phyloP scores from a whole-genome alignment of 2,888 invertebrate genomes.

The Saturnia pavonia region DNA sequence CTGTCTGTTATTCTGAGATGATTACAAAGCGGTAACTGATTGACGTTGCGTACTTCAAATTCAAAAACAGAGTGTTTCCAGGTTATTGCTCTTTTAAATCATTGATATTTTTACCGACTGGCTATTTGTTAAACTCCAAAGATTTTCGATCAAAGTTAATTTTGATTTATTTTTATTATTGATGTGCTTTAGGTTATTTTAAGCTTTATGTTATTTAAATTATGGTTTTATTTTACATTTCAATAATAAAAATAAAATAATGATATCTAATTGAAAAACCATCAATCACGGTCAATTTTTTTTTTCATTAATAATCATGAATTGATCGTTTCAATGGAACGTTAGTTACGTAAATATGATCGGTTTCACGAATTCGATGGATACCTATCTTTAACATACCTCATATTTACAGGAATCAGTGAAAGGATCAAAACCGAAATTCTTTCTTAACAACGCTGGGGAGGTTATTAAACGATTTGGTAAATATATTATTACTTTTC shows the following conservation, averaged over 20 bases:
- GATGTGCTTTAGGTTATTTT: too few relatives aligned
- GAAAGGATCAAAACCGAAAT: conserved; percentile 74
- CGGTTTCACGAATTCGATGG: background rate
- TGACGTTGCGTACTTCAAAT: background rate
- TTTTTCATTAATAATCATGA: background rate
- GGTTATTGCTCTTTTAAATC: too few relatives aligned
- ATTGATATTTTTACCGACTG: background rate
- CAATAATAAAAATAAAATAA: too few relatives aligned
- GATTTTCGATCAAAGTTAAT: too few relatives aligned
- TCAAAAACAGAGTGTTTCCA: background rate
- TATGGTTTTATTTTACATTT: too few relatives aligned
- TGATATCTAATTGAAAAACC: background rate
- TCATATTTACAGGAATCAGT: conserved; percentile 63
- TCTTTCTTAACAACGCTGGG: conserved; percentile 77
- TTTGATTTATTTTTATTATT: too few relatives aligned
- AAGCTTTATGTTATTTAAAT: too few relatives aligned
- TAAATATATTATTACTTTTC: conserved; percentile 35
- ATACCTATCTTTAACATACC: too few relatives aligned
- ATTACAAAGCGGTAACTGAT: background rate
- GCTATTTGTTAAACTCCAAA: background rate
- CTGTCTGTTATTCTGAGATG: background rate
- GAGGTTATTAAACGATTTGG: conserved; percentile 77
- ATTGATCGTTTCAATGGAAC: background rate
- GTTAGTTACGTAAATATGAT: background rate
- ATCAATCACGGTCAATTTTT: background rate